phyloP scores from a whole-genome alignment of 2,888 invertebrate species.

The Archaeoteleia sp. region DNA sequence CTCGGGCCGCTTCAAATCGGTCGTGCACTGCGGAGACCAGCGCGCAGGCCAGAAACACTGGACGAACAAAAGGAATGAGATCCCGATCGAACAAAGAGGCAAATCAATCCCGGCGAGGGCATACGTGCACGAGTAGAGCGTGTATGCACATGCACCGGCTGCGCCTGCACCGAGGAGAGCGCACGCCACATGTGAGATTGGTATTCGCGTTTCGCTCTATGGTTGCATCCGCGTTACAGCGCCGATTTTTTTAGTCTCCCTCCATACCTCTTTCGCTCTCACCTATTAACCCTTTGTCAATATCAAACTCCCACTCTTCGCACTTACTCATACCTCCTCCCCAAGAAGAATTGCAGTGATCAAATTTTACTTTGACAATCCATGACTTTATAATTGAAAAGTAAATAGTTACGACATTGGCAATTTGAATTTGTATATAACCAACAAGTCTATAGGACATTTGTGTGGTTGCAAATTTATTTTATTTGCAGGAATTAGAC shows the following conservation, averaged over 20 bases:
- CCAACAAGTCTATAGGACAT: too few relatives aligned
- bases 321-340: too few relatives aligned
- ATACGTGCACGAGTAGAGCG: conserved; percentile 37
- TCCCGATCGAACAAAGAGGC: conserved; percentile 52
- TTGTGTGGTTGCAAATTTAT: too few relatives aligned
- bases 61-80: conserved; percentile 53
- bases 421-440: too few relatives aligned
- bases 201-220: conserved; percentile 27
- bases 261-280: too few relatives aligned
- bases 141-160: conserved; percentile 23
- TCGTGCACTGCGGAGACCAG: conserved; percentile 43
- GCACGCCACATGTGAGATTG: conserved; percentile 48
- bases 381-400: too few relatives aligned
- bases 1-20: conserved; percentile 52
- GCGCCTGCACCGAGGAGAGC: conserved; percentile 21
- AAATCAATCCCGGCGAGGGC: conserved; percentile 39
- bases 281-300: too few relatives aligned
- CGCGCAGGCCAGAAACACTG: conserved; percentile 46
- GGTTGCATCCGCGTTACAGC: conserved; percentile 9
- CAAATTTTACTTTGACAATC: too few relatives aligned
- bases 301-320: too few relatives aligned
- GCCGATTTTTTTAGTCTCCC: conserved; percentile 5
- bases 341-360: too few relatives aligned
- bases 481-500: too few relatives aligned
- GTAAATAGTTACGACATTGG: too few relatives aligned